Base-by-base conservation (phyloP, 2,797 vertebrate species). In the Sparidentex hasta region DNA sequence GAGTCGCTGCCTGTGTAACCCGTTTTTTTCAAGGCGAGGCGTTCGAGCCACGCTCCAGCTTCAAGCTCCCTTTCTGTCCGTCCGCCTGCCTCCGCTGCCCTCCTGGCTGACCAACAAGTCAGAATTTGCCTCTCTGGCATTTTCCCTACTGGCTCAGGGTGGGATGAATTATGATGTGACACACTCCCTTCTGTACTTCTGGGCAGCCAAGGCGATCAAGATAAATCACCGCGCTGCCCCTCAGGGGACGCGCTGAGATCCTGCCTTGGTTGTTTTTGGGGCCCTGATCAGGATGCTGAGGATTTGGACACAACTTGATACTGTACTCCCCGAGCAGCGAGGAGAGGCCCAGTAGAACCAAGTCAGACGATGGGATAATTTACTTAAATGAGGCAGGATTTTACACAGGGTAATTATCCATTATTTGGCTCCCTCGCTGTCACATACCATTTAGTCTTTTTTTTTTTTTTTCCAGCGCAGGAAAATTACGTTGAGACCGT, bases 111-210 rank as follows among this genome's bases (percentile, higher is more conserved):
- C 78, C 88, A 88, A 88, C 85, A 87, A 81, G 88, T 89, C 80
- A 82, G 81, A 83, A 86, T 89, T 87, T 90, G 90, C 89, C 88
- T 92, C 81, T 80, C 77, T 87, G 88, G 88, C 87, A 81, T 88
- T 90, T 87, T 90, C 86, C 88, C 86, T 52, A 55, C 80, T 87
- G 76, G 84, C 83, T 87, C 57, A 12, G 54, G 72, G 83, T 80
- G 81, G 84, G 85, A 93, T 93, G 90, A 95, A 93, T 93, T 91
- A 92, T 87, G 86, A 84, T 80, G 85, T 87, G 88, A 93, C 88
- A 90, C 82, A 83, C 90, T 90, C 86, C 83, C 70, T 82, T 85
- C 90, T 89, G 84, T 86, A 85, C 87, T 91, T 86, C 85, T 91
- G 87, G 80, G 88, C 86, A 88, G 87, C 81, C 78, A 65, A 57